Evolutionary conservation across 2,888 invertebrate species (phyloP).

Genomic region (Linnaemya tessellans): DNA sequence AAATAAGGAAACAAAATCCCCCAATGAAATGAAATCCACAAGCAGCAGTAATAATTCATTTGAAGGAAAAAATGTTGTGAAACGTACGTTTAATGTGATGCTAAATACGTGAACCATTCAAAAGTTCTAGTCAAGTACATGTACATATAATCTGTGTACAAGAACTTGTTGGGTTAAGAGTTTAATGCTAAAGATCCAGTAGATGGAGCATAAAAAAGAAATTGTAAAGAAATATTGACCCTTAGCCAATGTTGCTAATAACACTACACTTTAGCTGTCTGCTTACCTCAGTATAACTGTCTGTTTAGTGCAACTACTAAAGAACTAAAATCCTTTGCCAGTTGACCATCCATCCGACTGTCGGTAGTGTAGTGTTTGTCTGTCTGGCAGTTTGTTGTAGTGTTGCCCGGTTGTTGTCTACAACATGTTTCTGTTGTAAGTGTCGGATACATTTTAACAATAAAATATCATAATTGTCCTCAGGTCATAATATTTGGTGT

Average conservation of each 20-base stretch:
- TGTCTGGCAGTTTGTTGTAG: slow-evolving; percentile 20
- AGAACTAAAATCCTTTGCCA: slow-evolving; percentile 53
- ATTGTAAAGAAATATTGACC: slow-evolving; percentile 50
- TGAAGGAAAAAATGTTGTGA: not conserved
- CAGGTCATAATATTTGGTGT: slow-evolving; percentile 82
- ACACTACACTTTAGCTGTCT: slow-evolving; percentile 71
- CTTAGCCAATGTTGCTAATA: slow-evolving; percentile 66
- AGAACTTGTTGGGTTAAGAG: not conserved
- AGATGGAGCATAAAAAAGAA: not conserved
- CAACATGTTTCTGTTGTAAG: slow-evolving; percentile 67
- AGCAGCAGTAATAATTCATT: slow-evolving; percentile 58
- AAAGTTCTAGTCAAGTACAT: slow-evolving; percentile 21
- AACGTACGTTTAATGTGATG: slow-evolving; percentile 57
- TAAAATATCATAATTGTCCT: slow-evolving; percentile 83
- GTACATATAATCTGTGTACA: not conserved
- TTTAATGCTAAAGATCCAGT: not conserved
- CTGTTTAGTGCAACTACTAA: slow-evolving; percentile 57
- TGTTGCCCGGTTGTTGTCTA: slow-evolving; percentile 42
- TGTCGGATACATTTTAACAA: slow-evolving; percentile 82
- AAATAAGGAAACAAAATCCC: slow-evolving; percentile 5
- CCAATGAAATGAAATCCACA: slow-evolving; percentile 52
- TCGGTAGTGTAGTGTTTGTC: slow-evolving; percentile 59
- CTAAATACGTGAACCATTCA: slow-evolving; percentile 46
- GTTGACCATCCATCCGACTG: slow-evolving; percentile 30
- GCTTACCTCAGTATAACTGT: slow-evolving; percentile 60